These are phyloP conservation scores for Venturia canescens DNA, from an alignment of 1,140 invertebrate species.

Conservation along the genomic window DNA sequence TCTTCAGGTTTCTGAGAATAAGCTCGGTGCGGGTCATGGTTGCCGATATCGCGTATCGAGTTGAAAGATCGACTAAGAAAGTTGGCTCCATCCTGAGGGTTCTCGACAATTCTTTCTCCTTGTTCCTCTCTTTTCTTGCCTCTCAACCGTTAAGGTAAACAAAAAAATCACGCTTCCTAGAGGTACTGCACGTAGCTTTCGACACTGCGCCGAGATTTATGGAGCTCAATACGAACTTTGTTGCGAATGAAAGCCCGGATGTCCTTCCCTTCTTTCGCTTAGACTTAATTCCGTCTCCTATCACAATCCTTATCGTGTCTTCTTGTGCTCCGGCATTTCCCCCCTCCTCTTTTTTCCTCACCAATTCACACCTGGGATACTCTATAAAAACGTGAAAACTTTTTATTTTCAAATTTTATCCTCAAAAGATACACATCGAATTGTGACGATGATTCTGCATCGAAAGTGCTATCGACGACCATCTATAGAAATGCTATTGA, in stretches of 20 bases:
- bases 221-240: slow-evolving; percentile 17
- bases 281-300: background rate
- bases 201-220: background rate
- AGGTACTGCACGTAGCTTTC: background rate
- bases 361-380: background rate
- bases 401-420: no score
- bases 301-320: background rate
- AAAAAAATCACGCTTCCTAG: slow-evolving; percentile 10
- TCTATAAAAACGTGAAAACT: background rate
- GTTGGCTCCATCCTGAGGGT: background rate
- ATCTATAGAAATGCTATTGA: no score
- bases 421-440: no score
- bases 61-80: slow-evolving; percentile 16
- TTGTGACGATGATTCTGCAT: no score
- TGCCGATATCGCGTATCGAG: slow-evolving; percentile 25
- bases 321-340: background rate
- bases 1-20: background rate
- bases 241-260: background rate
- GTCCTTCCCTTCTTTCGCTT: background rate
- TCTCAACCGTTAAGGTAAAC: slow-evolving; percentile 1
- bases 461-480: no score
- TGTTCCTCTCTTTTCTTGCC: background rate
- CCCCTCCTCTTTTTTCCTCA: background rate
- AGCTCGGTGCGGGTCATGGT: background rate
- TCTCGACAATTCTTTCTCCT: slow-evolving; percentile 15